Evolutionary conservation across 2,113 vertebrate species (phyloP), one percentile per base, ranked within the genome.

Genomic region (Melospiza georgiana): DNA sequence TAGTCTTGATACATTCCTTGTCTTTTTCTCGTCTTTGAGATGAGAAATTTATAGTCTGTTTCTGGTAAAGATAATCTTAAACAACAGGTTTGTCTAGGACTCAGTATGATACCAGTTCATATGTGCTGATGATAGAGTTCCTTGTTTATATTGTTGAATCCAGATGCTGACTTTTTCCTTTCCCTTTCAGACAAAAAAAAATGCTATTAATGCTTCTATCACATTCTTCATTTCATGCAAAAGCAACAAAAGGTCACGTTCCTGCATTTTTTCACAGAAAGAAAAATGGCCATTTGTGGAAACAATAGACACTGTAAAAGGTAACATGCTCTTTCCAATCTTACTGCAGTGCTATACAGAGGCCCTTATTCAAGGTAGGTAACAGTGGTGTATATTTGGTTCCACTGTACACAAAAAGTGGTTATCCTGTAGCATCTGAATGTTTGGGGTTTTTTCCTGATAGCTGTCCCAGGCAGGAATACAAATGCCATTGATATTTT

Each of bases 41-140:
- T 46, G 24, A 75, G 96, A 94, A 55, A 88, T 94, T 96, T 90
- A 75, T 69, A 51, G n/a, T 69, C 66, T 67, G 11, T 71, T 91
- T 72, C 24, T 68, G 11, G 12, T 55, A 31, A 81, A 72, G 33
- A 44, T 13, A 14, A 22, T 28, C 9, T 22, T 52, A 65, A 73
- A 21, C 24, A 80, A 66, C 23, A 67, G 20, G 21, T 62, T 62
- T 31, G 3, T 55, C 31, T 35, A 66, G 49, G 54, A 57, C 16
- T 52, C 31, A n/a, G 10, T 7, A 31, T 6, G 11, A 31, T 5
- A 52, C 2, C 15, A 58, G 5, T 62, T 73, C 35, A 4, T 23
- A n/a, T 6, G 2, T 1, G 2, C 15, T 82, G n/a, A 67, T 20
- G 24, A 63, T 24, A 31, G 4, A 31, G 5, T 54, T 61, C 28